A percentile compares a stretch with the other conserved stretches of the same genome.
phyloP scores from a whole-genome alignment of 2,888 invertebrate species.

The Acanthococcus lagerstroemiae region DNA sequence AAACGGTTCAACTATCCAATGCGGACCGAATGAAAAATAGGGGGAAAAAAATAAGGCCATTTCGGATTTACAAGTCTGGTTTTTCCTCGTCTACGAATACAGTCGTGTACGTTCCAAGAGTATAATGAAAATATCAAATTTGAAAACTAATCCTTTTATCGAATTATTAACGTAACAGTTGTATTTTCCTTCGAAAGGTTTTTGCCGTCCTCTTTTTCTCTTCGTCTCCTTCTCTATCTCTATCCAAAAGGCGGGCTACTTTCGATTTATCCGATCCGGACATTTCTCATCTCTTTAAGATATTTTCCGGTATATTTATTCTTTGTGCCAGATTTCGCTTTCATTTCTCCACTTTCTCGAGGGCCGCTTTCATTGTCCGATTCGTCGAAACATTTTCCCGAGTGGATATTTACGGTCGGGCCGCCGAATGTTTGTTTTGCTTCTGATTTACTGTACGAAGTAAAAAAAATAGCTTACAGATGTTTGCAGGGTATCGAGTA shows the following conservation, averaged over 20 bases:
- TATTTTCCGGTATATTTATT: not conserved
- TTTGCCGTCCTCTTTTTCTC: not conserved
- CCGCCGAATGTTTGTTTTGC: too few species aligned
- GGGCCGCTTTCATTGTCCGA: not conserved
- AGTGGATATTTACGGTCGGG: too few species aligned
- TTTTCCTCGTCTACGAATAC: too few species aligned
- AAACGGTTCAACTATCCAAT: too few species aligned
- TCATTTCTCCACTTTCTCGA: not conserved
- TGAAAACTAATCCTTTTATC: constrained; percentile 1
- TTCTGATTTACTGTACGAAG: too few species aligned
- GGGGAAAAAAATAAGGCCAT: too few species aligned
- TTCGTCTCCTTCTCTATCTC: not conserved
- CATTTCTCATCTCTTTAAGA: not conserved
- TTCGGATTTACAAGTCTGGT: too few species aligned
- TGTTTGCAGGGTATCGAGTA: too few species aligned
- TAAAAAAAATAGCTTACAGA: too few species aligned
- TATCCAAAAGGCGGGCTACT: not conserved
- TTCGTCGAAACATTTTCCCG: too few species aligned
- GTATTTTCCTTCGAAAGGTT: not conserved
- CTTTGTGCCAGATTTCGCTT: not conserved
- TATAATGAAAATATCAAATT: not conserved
- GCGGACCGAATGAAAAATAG: too few species aligned
- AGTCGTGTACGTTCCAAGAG: too few species aligned
- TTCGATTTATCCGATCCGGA: not conserved
- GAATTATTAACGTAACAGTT: not conserved